These are phyloP conservation scores for Orthosia gothica DNA, from an alignment of 2,888 invertebrate genomes.

Conservation along the genomic window DNA sequence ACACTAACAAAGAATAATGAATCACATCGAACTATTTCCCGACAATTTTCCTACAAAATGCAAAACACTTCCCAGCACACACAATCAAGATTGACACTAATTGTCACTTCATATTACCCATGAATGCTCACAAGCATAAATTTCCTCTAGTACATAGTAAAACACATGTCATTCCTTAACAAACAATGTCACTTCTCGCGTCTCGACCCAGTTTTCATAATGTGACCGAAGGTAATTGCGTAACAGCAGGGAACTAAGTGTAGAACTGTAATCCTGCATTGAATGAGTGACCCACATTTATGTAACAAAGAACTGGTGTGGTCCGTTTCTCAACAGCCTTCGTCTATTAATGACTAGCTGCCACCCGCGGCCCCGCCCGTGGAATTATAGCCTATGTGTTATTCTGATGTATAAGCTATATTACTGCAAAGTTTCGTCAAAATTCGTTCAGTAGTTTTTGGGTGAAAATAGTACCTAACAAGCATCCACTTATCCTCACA, in stretches of 20 bases:
- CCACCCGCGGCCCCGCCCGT: too few species aligned
- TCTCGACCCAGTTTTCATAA: conserved; percentile 74
- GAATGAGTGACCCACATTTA: conserved; percentile 75
- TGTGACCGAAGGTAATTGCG: conserved; percentile 74
- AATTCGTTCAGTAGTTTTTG: too few species aligned
- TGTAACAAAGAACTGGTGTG: conserved; percentile 79
- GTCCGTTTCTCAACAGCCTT: conserved; percentile 82
- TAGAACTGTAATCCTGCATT: conserved; percentile 71
- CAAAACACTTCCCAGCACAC: neutral
- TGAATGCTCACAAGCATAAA: conserved; percentile 32
- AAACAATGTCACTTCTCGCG: conserved; percentile 63
- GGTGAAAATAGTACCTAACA: too few species aligned
- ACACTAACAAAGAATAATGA: neutral
- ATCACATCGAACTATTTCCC: neutral
- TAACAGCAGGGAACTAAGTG: conserved; percentile 77
- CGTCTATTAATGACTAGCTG: conserved; percentile 66
- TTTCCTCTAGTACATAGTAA: conserved; percentile 46
- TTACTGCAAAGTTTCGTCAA: too few species aligned
- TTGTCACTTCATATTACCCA: conserved; percentile 33
- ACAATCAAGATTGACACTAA: conserved; percentile 40
- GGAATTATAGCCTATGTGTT: too few species aligned
- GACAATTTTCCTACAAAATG: neutral
- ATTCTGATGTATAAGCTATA: too few species aligned
- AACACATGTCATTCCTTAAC: conserved; percentile 58
- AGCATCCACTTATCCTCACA: too few species aligned